These are phyloP conservation scores for Gobio gobio DNA, from an alignment of 2,113 vertebrate species.

Conservation along the genomic window DNA sequence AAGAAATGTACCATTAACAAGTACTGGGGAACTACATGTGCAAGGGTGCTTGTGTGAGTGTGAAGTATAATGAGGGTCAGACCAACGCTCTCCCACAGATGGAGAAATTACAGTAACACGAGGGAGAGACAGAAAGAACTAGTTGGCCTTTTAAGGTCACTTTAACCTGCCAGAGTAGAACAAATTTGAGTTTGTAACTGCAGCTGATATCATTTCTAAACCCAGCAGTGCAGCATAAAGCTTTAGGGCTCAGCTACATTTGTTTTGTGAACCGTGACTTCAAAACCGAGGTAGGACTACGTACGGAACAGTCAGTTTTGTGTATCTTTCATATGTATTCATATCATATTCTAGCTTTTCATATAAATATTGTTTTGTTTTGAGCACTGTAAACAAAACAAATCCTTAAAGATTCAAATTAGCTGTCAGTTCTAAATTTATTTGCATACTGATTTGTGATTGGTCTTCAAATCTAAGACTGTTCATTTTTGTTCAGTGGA, in stretches of 20 bases:
- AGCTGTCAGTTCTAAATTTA: not conserved
- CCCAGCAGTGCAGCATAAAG: not conserved
- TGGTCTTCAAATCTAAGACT: not conserved
- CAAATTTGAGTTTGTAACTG: not conserved
- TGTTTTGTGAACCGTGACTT: not conserved
- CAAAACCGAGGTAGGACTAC: too few species aligned
- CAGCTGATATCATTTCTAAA: not conserved
- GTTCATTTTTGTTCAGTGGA: not conserved
- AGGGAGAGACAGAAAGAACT: conserved; percentile 3
- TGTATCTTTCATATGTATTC: too few species aligned
- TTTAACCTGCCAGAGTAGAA: conserved; percentile 6
- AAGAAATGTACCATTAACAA: not conserved
- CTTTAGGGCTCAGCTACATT: not conserved
- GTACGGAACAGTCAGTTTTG: too few species aligned
- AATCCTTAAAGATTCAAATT: not conserved
- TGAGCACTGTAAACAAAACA: not conserved
- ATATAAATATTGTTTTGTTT: too few species aligned
- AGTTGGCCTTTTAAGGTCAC: conserved; percentile 21
- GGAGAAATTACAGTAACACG: not conserved
- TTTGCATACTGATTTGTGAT: not conserved
- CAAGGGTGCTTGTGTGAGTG: not conserved
- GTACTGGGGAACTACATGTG: not conserved
- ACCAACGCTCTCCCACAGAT: not conserved
- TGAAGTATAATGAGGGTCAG: not conserved
- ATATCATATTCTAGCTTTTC: too few species aligned